Base-by-base conservation (phyloP, 1,140 invertebrate species). In the Drosophila pseudoobscura region DNA sequence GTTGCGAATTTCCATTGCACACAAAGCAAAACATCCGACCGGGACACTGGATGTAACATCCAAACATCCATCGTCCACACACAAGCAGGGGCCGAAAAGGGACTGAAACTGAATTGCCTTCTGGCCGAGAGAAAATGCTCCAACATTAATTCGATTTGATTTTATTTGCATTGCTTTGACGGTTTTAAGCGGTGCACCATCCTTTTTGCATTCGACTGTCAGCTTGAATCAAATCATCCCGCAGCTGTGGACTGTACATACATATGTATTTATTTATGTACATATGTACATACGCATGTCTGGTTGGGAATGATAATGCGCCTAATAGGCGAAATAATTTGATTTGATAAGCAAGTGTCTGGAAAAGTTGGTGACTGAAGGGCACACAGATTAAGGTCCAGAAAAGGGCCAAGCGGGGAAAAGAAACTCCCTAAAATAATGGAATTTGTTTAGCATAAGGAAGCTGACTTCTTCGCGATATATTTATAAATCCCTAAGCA, bases 111-210 rank as follows among this genome's bases (percentile, higher is more conserved):
- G 49, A 65, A 50, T 47, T 51, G 54, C 49, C 53, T 73, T 73
- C 65, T 69, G 57, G 62, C 61, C 44, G 39, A 13, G 11, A 13
- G 11, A 45, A 52, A 74, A 56, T 66, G 68, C 46, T 51, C 59
- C 54, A 65, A 75, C 78, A 78, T 87, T 87, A 87, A 88, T 87
- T 88, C 74, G 82, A 77, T 87, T 88, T 82, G 83, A 82, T 87
- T 88, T 82, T 82, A 88, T 88, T 87, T 88, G 82, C 70, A 88
- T 78, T 82, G 82, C 82, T 87, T 87, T 87, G 83, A 88, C 57
- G 74, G 75, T 75, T 82, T 88, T 75, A 72, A 65, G 62, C 83
- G 73, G 62, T 72, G 50, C 56, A 55, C 72, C 51, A 72, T 20
- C 29, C 26, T 35, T 17, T 51, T 63, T 46, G 55, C 43, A 60